Percentiles rank a stretch among this genome's conserved stretches.
These are phyloP conservation scores for Aepyceros melampus DNA, from an alignment of 2,113 vertebrate genomes.

Conservation along the genomic window DNA sequence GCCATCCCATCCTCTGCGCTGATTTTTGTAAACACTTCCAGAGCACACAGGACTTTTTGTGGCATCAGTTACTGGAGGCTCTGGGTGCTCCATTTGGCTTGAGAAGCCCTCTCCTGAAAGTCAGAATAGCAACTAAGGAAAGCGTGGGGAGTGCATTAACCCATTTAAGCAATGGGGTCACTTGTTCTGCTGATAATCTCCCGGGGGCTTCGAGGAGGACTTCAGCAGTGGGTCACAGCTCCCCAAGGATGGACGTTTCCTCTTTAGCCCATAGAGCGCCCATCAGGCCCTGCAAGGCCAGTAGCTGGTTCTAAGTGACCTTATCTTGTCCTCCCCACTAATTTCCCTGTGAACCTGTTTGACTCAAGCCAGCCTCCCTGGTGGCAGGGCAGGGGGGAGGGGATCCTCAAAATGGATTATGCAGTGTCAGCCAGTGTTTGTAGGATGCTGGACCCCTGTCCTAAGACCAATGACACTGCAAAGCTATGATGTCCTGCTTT, in stretches of 20 bases:
- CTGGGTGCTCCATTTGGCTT: background rate
- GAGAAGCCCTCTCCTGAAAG: constrained; percentile 13
- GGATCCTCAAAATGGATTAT: background rate
- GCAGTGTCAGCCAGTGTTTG: background rate
- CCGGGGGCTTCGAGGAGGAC: background rate
- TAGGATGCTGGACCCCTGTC: background rate
- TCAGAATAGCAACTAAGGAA: constrained; percentile 1
- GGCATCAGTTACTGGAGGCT: background rate
- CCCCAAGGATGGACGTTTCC: background rate
- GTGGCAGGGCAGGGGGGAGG: background rate
- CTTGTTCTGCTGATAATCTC: constrained; percentile 17
- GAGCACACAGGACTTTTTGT: background rate
- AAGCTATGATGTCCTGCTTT: background rate
- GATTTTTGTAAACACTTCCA: background rate
- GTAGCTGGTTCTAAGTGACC: background rate
- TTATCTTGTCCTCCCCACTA: background rate
- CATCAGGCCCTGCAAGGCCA: background rate
- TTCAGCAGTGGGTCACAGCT: background rate
- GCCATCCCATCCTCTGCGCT: rapidly evolving
- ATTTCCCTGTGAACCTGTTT: constrained; percentile 33
- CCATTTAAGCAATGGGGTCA: constrained; percentile 43
- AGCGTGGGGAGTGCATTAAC: background rate
- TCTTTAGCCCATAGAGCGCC: background rate
- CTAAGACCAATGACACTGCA: background rate
- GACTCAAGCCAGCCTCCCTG: background rate